Conservation (phyloP, 2,113 vertebrate genomes). For the Dryoscopus gambensis region DNA sequence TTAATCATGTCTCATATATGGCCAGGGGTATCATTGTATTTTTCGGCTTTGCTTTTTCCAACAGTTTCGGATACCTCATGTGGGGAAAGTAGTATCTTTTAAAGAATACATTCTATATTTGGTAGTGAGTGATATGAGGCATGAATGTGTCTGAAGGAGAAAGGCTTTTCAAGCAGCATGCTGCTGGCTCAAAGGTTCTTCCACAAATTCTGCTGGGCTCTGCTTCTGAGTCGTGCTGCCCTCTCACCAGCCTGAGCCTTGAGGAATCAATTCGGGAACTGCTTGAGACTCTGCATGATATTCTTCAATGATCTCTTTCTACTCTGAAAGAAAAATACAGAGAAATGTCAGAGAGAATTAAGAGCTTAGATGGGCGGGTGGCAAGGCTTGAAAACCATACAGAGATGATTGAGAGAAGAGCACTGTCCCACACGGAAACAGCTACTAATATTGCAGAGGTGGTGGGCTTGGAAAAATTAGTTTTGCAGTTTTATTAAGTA, state of each 20-base stretch:
- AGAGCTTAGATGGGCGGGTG: not conserved
- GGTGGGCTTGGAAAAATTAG: not conserved
- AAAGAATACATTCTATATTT: constrained; percentile 44
- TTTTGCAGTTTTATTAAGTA: not conserved
- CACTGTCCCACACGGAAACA: not conserved
- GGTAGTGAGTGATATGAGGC: constrained; percentile 4
- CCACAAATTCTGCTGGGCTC: not conserved
- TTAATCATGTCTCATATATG: not conserved
- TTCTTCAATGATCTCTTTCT: constrained; percentile 16
- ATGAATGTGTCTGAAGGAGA: not conserved
- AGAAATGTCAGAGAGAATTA: constrained; percentile 27
- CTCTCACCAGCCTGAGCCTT: constrained; percentile 23
- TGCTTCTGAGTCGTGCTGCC: not conserved
- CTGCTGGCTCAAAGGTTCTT: constrained; percentile 43
- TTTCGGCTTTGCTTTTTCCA: constrained; percentile 5
- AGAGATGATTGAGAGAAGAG: not conserved
- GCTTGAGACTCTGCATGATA: constrained; percentile 14
- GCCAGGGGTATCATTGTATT: not conserved
- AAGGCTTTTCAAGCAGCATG: constrained; percentile 32
- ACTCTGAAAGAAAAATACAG: not conserved
- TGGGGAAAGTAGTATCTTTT: constrained; percentile 20
- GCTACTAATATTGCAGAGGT: not conserved
- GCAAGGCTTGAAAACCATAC: not conserved
- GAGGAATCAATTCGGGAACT: constrained; percentile 6
- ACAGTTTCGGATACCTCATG: constrained; percentile 10